Base-by-base conservation (phyloP, 1,140 invertebrate species). In the Drosophila equinoxialis region DNA sequence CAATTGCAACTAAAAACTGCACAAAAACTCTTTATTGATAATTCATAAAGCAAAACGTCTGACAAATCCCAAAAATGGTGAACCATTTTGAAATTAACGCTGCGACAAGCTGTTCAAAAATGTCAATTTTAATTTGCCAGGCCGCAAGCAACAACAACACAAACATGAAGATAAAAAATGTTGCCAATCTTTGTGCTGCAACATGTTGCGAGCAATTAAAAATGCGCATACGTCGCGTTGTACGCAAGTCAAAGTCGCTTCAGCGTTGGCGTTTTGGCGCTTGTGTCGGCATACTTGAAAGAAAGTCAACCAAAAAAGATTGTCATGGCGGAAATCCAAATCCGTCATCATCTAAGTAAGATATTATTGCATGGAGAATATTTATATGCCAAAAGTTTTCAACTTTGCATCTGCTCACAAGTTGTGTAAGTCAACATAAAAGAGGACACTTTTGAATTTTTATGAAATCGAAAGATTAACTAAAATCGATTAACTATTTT, bases 201-300 rank as follows among this genome's bases (percentile, higher is more conserved):
- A 80, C 80, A 80, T 81, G 85, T 71, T 81, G 82, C 33, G 70
- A 68, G 84, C 84, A 89, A 89, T 89, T 89, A 89, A 89, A 90
- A 89, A 89, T 89, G 84, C 84, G 85, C 84, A 89, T 89, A 89
- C 84, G 84, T 74, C 80, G 77, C 71, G 77, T 89, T 79, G 82
- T 74, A 71, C 70, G 58, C 67, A 61, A 65, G 39, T 30, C 54
- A 51, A 37, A 59, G 61, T 33, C 61, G 61, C 61, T 14, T 45
- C 39, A 37, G 48, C 60, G 58, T 20, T 64, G 63, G 67, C 62
- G 68, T 14, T n/a, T 48, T 51, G 76, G 66, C 83, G 83, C 45
- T 48, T 48, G 14, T 7, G 45, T 17, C 45, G 45, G 45, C 13
- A 51, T 23, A 80, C 74, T 61, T 55, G 80, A 51, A 73, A 84